Conservation (phyloP, 2,113 vertebrate species). For the Talpa occidentalis region DNA sequence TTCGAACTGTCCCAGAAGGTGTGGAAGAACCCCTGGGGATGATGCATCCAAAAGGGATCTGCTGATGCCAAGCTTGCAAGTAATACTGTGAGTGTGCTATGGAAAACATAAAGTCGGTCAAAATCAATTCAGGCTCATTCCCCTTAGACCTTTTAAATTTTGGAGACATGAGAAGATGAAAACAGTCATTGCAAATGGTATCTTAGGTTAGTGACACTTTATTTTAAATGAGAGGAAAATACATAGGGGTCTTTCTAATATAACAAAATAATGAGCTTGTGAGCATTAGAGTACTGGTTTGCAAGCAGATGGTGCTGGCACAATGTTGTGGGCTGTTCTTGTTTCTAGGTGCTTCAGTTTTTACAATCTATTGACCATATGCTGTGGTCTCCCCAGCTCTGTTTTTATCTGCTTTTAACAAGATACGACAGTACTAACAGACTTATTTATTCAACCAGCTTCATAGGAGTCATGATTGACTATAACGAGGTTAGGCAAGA, state of each 20-base stretch:
- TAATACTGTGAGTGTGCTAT: not conserved
- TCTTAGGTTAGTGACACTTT: not conserved
- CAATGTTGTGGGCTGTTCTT: not conserved
- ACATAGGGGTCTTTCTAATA: not conserved
- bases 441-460: constrained; percentile 50
- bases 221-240: constrained; percentile 12
- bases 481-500: constrained; percentile 45
- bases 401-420: constrained; percentile 62
- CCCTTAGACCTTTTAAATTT: not conserved
- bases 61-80: not conserved
- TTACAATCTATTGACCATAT: constrained; percentile 45
- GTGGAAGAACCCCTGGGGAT: not conserved
- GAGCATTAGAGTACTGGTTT: not conserved
- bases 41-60: fast-evolving
- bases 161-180: not conserved
- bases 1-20: not conserved
- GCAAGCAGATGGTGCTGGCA: constrained; percentile 49
- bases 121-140: not conserved
- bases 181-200: not conserved
- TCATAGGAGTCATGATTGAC: constrained; percentile 36
- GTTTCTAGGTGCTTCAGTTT: not conserved
- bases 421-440: constrained; percentile 63
- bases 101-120: not conserved
- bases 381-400: not conserved
- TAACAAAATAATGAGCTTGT: not conserved